Evolutionary conservation across 1,140 invertebrate genomes (phyloP), one percentile per base, ranked within the genome.

Genomic region (Plodia interpunctella): DNA sequence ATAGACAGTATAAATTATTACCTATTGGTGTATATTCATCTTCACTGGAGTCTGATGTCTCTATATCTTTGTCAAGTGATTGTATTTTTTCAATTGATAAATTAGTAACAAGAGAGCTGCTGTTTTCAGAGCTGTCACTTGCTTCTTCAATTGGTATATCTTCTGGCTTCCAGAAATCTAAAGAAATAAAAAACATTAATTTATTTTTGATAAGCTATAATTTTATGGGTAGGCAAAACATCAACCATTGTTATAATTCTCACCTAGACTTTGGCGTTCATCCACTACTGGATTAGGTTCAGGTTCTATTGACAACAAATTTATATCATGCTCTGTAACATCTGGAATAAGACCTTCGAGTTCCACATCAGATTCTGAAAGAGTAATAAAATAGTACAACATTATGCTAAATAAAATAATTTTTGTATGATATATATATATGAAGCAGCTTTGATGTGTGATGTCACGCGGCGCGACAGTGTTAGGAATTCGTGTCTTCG

Each of bases 111-210:
- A 89, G 62, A 57, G 86, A 89, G 68, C 78, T 87, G 59, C 82
- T 89, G 57, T 85, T 85, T 51, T 87, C 83, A 57, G 86, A 88
- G 75, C 83, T 87, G 57, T 89, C 87, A 80, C 84, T 89, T 20
- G 55, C 74, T 65, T 88, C 84, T 60, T 83, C 86, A 18, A 82
- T 59, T 10, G 80, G 74, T 38, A 85, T 54, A 66, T 89, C 87
- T 44, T 79, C 76, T 55, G 87, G 87, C 68, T 87, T 85, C 84
- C 83, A 89, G 63, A 76, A 82, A 73, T 89, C 87, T 88, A 70
- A 56, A 56, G 49, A 49, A 18, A 64, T 9, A n/a, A n/a, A n/a
- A n/a, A n/a, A n/a, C n/a, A n/a, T n/a, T n/a, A n/a, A n/a, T n/a
- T n/a, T n/a, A n/a, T n/a, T n/a, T n/a, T n/a, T n/a, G n/a, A n/a